These are phyloP conservation scores for Pygoscelis adeliae DNA, from an alignment of 2,113 vertebrate species.

Conservation along the genomic window DNA sequence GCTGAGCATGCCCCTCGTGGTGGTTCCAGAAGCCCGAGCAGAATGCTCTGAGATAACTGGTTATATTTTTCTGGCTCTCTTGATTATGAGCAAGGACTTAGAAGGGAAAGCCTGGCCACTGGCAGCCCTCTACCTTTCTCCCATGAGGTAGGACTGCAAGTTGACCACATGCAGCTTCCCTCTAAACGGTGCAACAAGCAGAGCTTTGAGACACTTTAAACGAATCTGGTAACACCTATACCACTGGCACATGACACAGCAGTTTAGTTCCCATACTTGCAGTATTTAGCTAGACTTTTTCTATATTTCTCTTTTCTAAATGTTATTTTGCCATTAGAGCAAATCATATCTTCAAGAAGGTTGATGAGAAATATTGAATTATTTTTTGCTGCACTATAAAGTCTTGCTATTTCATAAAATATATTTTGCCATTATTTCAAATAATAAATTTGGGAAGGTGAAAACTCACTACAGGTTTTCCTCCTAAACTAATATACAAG, in stretches of 20 bases:
- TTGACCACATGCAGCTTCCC: background rate
- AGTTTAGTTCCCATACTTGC: background rate
- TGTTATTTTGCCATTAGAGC: background rate
- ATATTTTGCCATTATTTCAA: background rate
- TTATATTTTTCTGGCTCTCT: background rate
- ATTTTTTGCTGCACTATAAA: background rate
- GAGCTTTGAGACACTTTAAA: background rate
- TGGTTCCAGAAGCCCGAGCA: background rate
- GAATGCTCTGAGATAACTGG: background rate
- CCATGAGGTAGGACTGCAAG: background rate
- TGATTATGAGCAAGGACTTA: background rate
- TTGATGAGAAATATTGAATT: background rate
- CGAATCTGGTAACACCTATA: background rate
- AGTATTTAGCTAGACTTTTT: background rate
- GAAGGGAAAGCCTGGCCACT: background rate
- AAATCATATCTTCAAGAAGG: background rate
- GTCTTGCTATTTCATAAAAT: background rate
- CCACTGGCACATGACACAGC: background rate
- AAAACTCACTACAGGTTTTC: background rate
- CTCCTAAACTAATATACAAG: background rate
- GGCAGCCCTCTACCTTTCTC: background rate
- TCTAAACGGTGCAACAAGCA: background rate
- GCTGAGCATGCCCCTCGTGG: fast-evolving
- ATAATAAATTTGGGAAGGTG: background rate
- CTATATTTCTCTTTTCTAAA: background rate